These are phyloP conservation scores for Episyrphus balteatus DNA, from an alignment of 1,140 invertebrate species.

Conservation along the genomic window DNA sequence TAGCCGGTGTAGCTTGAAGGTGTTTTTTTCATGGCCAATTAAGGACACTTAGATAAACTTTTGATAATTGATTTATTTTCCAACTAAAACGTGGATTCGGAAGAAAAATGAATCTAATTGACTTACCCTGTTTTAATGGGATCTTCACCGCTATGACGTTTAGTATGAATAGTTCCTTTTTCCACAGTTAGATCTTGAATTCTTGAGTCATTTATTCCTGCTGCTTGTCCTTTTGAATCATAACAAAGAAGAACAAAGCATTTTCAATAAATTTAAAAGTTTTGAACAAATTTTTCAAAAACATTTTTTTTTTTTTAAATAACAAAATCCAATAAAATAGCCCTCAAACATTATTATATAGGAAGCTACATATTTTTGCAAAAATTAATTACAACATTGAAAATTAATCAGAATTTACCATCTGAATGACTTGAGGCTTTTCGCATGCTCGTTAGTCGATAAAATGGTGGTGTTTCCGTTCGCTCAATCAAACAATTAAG, in stretches of 20 bases:
- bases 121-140: slow-evolving; percentile 56
- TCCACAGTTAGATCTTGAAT: slow-evolving; percentile 56
- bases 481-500: slow-evolving; percentile 89
- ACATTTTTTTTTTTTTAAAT: too few species aligned
- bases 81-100: not conserved
- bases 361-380: too few species aligned
- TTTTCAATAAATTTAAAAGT: not conserved
- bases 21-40: too few species aligned
- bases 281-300: too few species aligned
- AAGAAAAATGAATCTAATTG: not conserved
- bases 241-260: not conserved
- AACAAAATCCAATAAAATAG: too few species aligned
- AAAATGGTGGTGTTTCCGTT: slow-evolving; percentile 96
- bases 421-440: slow-evolving; percentile 83
- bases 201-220: slow-evolving; percentile 34
- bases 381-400: too few species aligned
- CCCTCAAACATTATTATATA: too few species aligned
- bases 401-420: slow-evolving; percentile 28
- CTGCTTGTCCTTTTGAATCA: slow-evolving; percentile 23
- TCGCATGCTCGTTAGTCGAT: slow-evolving; percentile 78
- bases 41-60: too few species aligned
- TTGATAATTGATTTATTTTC: too few species aligned
- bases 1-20: too few species aligned
- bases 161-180: slow-evolving; percentile 92
- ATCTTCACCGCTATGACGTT: slow-evolving; percentile 88